Evolutionary conservation across 2,797 vertebrate genomes (phyloP).

Genomic region (Gadopsis marmoratus): DNA sequence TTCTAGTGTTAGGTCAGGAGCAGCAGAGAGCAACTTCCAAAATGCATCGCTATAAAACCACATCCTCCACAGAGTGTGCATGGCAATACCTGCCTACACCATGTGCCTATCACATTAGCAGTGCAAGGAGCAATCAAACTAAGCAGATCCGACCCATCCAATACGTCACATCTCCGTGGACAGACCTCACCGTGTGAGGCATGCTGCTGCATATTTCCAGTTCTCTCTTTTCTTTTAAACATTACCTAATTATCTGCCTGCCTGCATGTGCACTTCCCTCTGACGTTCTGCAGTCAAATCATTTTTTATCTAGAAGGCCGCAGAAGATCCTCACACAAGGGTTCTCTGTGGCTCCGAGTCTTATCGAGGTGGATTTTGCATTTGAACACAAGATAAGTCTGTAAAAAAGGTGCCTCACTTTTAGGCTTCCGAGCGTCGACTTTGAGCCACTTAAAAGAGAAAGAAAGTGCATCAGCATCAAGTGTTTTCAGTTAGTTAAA

Average conservation of each 20-base stretch:
- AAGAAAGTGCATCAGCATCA: not conserved
- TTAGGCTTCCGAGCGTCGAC: not conserved
- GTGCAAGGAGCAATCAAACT: conserved; percentile 16
- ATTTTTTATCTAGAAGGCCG: conserved; percentile 39
- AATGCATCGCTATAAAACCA: conserved; percentile 30
- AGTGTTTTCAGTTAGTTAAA: not conserved
- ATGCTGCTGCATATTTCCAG: not conserved
- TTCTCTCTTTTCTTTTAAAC: conserved; percentile 3
- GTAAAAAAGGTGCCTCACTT: conserved; percentile 4
- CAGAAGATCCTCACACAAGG: conserved; percentile 14
- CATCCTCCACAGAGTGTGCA: conserved; percentile 43
- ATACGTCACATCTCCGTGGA: not conserved
- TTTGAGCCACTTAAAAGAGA: too few relatives aligned
- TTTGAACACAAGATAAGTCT: conserved; percentile 35
- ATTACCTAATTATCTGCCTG: conserved; percentile 22
- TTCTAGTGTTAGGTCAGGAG: conserved; percentile 30
- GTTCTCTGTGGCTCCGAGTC: conserved; percentile 4
- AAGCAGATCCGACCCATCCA: not conserved
- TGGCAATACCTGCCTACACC: conserved; percentile 3
- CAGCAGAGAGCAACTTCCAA: not conserved
- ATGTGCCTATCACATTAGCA: not conserved
- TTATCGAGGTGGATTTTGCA: conserved; percentile 53
- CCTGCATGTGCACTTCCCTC: conserved; percentile 25
- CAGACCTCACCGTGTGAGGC: not conserved
- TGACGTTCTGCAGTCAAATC: conserved; percentile 62